These are phyloP conservation scores for Neolamprologus sp. DNA, from an alignment of 2,113 vertebrate species.

Conservation along the genomic window DNA sequence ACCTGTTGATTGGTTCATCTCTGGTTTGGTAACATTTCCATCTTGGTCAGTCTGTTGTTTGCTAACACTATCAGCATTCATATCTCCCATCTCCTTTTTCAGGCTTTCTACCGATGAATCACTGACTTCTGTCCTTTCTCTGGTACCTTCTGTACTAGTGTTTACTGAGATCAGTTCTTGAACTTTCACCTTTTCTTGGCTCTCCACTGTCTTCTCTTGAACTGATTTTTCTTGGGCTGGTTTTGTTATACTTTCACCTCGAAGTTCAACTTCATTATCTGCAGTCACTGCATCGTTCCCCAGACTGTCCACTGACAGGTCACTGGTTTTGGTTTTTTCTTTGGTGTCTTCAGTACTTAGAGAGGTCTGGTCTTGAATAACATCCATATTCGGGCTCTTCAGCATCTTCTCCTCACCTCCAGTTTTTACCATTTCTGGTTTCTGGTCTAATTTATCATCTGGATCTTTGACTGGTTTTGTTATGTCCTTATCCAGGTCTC, in stretches of 20 bases:
- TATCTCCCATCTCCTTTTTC: not conserved
- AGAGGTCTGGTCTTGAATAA: not conserved
- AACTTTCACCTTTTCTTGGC: not conserved
- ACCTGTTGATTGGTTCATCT: not conserved
- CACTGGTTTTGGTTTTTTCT: not conserved
- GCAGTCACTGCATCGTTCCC: fast-evolving
- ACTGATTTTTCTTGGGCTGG: not conserved
- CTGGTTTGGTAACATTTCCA: not conserved
- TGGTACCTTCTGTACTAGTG: not conserved
- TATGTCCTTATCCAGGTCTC: not conserved
- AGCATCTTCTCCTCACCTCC: not conserved
- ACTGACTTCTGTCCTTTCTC: not conserved
- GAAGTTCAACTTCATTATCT: not conserved
- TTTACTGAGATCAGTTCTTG: not conserved
- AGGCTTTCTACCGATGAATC: not conserved
- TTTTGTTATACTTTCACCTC: not conserved
- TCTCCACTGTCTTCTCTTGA: not conserved
- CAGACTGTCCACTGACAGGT: not conserved
- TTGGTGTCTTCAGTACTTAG: not conserved
- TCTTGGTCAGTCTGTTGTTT: not conserved
- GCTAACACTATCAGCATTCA: not conserved
- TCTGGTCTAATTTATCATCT: not conserved
- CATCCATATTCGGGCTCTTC: not conserved
- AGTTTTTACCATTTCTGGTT: not conserved
- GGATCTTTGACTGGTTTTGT: not conserved